A percentile compares a stretch with the other conserved stretches of the same genome.
Conservation (phyloP, 2,113 vertebrate genomes). For the Polypterus senegalus region DNA sequence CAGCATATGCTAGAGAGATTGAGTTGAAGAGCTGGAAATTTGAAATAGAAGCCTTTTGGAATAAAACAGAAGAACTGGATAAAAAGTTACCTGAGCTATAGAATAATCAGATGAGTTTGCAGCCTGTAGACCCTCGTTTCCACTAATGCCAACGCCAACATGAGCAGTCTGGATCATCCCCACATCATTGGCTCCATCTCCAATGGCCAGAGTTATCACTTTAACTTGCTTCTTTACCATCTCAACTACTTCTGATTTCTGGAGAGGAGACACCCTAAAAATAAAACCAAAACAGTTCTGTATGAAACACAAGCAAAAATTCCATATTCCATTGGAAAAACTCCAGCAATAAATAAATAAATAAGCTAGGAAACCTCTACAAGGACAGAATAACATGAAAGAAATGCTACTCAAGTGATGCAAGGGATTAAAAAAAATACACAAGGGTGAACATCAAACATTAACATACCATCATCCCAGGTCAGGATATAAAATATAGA, state of each 20-base stretch:
- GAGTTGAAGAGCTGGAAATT: background rate
- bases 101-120: constrained; percentile 98
- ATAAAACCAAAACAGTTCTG: constrained; percentile 6
- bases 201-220: constrained; percentile 88
- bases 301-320: no score
- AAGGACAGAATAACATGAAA: no score
- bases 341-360: no score
- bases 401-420: no score
- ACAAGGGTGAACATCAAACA: no score
- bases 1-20: background rate
- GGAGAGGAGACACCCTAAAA: constrained; percentile 86
- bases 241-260: constrained; percentile 97
- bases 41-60: background rate
- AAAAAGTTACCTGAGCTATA: constrained; percentile 76
- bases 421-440: no score
- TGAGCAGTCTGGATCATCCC: constrained; percentile 98
- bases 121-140: constrained; percentile 92
- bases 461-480: no score
- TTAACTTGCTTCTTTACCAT: constrained; percentile 98
- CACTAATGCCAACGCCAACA: constrained; percentile 91
- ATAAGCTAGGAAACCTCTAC: no score
- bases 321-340: no score
- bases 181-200: constrained; percentile 92
- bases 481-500: no score
- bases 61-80: background rate